Conservation (phyloP, 2,888 invertebrate genomes). For the Melinaea menophilus region DNA sequence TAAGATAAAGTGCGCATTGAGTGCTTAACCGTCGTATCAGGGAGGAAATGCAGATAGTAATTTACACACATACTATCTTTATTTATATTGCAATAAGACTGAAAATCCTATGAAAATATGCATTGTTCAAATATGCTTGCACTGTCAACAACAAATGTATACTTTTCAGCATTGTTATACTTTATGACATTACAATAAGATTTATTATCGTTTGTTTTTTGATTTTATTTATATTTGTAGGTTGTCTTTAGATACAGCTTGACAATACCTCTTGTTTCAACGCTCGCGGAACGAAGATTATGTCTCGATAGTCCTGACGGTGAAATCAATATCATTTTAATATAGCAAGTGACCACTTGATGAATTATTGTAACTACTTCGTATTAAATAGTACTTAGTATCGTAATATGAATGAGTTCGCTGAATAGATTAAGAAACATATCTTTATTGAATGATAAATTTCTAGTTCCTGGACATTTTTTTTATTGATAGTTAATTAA, state of each 20-base stretch:
- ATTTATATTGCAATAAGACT: not conserved
- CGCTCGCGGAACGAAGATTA: constrained; percentile 56
- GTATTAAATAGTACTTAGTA: not conserved
- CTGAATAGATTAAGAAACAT: too few relatives aligned
- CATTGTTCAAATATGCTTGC: constrained; percentile 35
- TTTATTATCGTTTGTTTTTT: constrained; percentile 30
- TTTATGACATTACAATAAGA: constrained; percentile 27
- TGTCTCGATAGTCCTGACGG: constrained; percentile 29
- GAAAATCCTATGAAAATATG: constrained; percentile 12
- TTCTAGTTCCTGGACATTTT: too few relatives aligned
- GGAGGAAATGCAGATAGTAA: constrained; percentile 22
- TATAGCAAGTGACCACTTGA: constrained; percentile 27
- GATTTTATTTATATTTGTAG: constrained; percentile 39
- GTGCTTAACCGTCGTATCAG: constrained; percentile 66
- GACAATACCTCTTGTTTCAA: constrained; percentile 74
- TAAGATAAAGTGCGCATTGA: constrained; percentile 75
- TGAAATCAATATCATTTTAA: constrained; percentile 30
- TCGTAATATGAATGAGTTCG: too few relatives aligned
- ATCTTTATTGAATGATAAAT: too few relatives aligned
- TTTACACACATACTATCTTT: not conserved
- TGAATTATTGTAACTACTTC: not conserved
- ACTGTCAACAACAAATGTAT: constrained; percentile 26
- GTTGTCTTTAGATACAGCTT: constrained; percentile 62
- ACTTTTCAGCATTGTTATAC: constrained; percentile 12
- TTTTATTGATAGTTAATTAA: too few relatives aligned